Base-by-base conservation (phyloP, 2,113 vertebrate species). In the Myiagra hebetior region DNA sequence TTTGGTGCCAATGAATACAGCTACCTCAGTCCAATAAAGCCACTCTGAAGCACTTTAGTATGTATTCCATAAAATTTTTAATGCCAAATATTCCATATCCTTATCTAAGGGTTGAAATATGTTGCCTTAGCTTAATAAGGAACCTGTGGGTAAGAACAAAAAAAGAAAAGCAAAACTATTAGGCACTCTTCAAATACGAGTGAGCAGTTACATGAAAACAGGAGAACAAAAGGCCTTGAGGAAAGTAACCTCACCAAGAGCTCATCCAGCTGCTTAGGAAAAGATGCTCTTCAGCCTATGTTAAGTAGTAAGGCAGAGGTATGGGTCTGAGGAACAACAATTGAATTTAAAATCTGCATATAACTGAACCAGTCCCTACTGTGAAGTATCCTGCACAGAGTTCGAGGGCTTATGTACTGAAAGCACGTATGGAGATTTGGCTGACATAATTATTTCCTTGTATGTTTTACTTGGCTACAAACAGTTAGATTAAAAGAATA, bases 31-130 rank as follows among this genome's bases (percentile, higher is more conserved):
- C 50, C 75, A 87, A 46, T 63, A 95, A 65, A 72, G 31, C 11
- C 53, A 88, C 39, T 90, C 10, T n/a, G 67, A 94, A 78, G 68
- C n/a, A 86, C n/a, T 78, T 81, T 8, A 85, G 41, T 15, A 87
- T 11, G 50, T 23, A 86, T 6, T 70, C 55, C 44, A 50, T 30
- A 28, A 20, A 5, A 10, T 63, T 89, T 89, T 83, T 46, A 50
- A 73, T 77, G 72, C 15, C 47, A 87, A 80, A 78, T 86, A 91
- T 57, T 76, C 75, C 67, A 74, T 68, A 85, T 68, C 8, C 42
- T 92, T 91, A 91, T 79, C 84, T 94, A 95, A 85, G 10, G 31
- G 42, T 56, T 90, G 33, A 91, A 86, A 88, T 69, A 72, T 15
- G 27, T 56, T 94, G 67, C 47, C 41, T 96, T 84, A 86, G 44